These are phyloP conservation scores for Biston betularia DNA, from an alignment of 2,888 invertebrate species.

Conservation along the genomic window DNA sequence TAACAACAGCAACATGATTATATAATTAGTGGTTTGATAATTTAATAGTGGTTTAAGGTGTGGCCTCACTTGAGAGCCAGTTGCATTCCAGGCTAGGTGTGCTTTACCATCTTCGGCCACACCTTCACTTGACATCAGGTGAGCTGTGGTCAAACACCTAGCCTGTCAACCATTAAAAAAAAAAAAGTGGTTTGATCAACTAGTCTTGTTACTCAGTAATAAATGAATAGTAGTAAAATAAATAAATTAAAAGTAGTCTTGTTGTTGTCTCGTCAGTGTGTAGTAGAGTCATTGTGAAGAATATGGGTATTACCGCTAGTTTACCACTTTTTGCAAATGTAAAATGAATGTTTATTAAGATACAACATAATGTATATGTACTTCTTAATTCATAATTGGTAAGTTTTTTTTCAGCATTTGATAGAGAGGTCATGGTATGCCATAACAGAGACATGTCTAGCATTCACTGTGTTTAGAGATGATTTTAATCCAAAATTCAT, in stretches of 20 bases:
- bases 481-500: slow-evolving; percentile 99
- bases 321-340: slow-evolving; percentile 7
- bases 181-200: too few species aligned
- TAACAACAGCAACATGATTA: background rate
- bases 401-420: slow-evolving; percentile 89
- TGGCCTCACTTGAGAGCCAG: too few species aligned
- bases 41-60: too few species aligned
- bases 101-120: too few species aligned
- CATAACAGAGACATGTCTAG: slow-evolving; percentile 99
- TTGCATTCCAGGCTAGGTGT: too few species aligned
- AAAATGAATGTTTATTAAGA: background rate
- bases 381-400: background rate
- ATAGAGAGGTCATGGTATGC: slow-evolving; percentile 99
- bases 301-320: slow-evolving; percentile 1
- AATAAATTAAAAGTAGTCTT: too few species aligned
- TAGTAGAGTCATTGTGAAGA: background rate
- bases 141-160: too few species aligned
- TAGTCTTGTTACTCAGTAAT: background rate
- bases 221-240: too few species aligned
- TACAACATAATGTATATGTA: background rate
- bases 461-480: slow-evolving; percentile 99
- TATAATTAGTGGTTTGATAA: background rate
- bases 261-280: too few species aligned
- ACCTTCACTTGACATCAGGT: too few species aligned
- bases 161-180: too few species aligned